Conservation (phyloP, 1,140 invertebrate genomes). For the Olivierus martensii region DNA sequence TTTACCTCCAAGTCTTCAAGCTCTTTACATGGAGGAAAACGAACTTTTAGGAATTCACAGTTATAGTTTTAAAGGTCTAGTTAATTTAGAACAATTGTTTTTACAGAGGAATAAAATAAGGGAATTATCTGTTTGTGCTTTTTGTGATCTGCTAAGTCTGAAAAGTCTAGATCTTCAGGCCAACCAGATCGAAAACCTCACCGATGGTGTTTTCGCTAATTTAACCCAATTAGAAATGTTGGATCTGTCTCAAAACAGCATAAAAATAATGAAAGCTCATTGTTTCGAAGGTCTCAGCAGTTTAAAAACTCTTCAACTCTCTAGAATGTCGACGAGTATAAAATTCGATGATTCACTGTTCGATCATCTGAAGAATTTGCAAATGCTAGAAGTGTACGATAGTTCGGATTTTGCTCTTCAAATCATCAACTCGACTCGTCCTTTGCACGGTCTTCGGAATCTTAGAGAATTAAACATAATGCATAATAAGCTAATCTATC, state of each 20-base stretch:
- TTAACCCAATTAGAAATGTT: constrained; percentile 38
- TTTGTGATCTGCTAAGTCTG: constrained; percentile 45
- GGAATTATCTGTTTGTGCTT: constrained; percentile 47
- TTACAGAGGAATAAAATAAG: constrained; percentile 49
- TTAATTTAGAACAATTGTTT: constrained; percentile 50
- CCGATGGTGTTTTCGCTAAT: constrained; percentile 27
- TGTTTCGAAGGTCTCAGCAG: constrained; percentile 48
- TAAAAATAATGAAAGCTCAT: constrained; percentile 46
- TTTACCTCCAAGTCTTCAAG: constrained; percentile 44
- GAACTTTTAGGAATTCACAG: constrained; percentile 45
- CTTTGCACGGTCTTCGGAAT: constrained; percentile 43
- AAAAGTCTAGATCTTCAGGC: constrained; percentile 34
- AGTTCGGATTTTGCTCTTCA: constrained; percentile 52
- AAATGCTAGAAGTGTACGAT: constrained; percentile 52
- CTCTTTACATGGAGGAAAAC: constrained; percentile 49
- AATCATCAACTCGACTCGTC: constrained; percentile 44
- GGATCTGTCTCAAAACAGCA: constrained; percentile 61
- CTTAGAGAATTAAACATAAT: constrained; percentile 50
- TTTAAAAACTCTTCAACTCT: constrained; percentile 49
- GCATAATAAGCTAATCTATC: constrained; percentile 42
- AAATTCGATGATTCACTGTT: constrained; percentile 30
- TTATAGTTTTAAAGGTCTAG: constrained; percentile 51
- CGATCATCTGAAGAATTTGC: constrained; percentile 48
- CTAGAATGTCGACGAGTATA: constrained; percentile 42
- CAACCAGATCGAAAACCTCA: constrained; percentile 31